Conservation (phyloP, 2,888 invertebrate species). For the Proisotoma minuta region DNA sequence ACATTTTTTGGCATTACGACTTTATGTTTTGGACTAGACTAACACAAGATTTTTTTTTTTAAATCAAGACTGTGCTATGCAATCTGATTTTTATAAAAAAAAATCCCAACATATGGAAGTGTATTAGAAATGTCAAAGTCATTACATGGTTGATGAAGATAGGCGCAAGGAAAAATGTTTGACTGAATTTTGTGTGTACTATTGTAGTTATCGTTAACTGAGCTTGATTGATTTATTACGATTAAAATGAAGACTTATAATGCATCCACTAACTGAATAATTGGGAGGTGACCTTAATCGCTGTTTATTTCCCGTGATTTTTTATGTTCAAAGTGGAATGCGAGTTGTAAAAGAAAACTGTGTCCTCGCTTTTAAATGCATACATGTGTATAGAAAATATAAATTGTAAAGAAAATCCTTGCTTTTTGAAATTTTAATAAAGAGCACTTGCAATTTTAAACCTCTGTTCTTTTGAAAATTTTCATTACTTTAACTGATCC, state of each 20-base stretch:
- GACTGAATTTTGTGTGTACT: not conserved
- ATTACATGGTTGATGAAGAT: conserved; percentile 2
- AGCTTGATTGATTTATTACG: not conserved
- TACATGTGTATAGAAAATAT: no score
- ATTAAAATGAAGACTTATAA: not conserved
- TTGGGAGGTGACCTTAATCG: not conserved
- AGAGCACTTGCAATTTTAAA: no score
- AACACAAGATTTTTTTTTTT: not conserved
- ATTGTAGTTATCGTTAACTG: not conserved
- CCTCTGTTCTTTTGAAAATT: no score
- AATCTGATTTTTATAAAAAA: not conserved
- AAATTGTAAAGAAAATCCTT: no score
- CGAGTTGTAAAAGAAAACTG: no score
- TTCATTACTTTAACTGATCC: no score
- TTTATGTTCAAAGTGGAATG: no score
- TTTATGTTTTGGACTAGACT: not conserved
- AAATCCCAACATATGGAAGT: not conserved
- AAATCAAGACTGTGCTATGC: no score
- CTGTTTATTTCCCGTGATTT: no score
- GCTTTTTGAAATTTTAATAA: no score
- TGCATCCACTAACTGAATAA: no score
- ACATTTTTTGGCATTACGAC: not conserved
- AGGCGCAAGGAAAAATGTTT: not conserved
- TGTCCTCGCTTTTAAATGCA: not conserved
- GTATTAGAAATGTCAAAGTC: not conserved